Percentiles rank a stretch among this genome's conserved stretches.
Conservation (phyloP, 2,113 vertebrate species). For the mouse (Mus musculus) region GRCm39 chr4:94487501-94488000, state of each 20-base stretch:
- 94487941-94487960: too few species aligned
- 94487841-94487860: conserved; percentile 95
- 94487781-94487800: too few species aligned
- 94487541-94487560: too few species aligned
- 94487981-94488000: too few species aligned
- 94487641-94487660: conserved; percentile 88
- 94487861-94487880: conserved; percentile 93
- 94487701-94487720: conserved; percentile 89
- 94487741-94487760: conserved; percentile 84
- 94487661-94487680: conserved; percentile 88
- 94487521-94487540: too few species aligned
- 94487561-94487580: too few species aligned
- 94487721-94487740: conserved; percentile 90
- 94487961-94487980: too few species aligned
- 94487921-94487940: too few species aligned
- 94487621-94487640: conserved; percentile 89
- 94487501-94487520: conserved; percentile 24
- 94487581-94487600: conserved; percentile 54
- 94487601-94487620: conserved; percentile 82
- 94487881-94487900: conserved; percentile 93
- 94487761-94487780: too few species aligned
- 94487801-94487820: conserved; percentile 15
- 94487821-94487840: conserved; percentile 92
- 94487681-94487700: conserved; percentile 89
- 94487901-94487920: conserved; percentile 80